Base-by-base conservation (phyloP, 2,888 invertebrate species). In the Nomada goodeniana region DNA sequence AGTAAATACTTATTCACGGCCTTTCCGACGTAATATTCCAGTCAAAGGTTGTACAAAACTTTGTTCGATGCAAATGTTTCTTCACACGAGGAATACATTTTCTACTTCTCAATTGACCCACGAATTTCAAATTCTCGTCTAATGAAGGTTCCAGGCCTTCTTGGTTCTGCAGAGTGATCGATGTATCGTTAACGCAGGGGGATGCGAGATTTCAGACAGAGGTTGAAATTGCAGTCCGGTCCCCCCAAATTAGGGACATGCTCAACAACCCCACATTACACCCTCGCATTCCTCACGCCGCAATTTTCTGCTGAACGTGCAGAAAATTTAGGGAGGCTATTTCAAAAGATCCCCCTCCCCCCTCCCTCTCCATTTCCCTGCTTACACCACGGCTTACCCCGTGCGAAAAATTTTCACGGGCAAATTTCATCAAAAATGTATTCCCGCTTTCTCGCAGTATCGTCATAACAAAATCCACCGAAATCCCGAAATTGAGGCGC, bases 191-290 rank as follows among this genome's bases (percentile, higher is more conserved):
- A 59, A 29, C 69, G 18, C 3, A 2, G n/a, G 44, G n/a, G 69
- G 15, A 59, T 9, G 7, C 57, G 44, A 47, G 44, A 69, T 59
- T 69, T 69, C 69, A n/a, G 44, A 29, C 44, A 26, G 26, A 9
- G 57, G 44, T 44, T 44, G 26, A 29, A 59, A 69, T 59, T 69
- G 67, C 67, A 53, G 15, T 23, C 36, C 26, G 26, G 44, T 29
- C 57, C 69, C 23, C 57, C n/a, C 15, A 69, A 69, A 69, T 69
- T 59, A 59, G 59, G 29, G n/a, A 59, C 59, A 59, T 29, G 59
- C 59, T 69, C 29, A 59, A 69, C 69, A 69, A 44, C 69, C 69
- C 69, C 18, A 59, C 60, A 9, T 77, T 72, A 77, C 65, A 65
- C 42, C 52, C 53, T 44, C 69, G 52, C 29, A n/a, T 47, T 47